Conservation (phyloP, 2,888 invertebrate genomes). For the Coleophora deauratella region DNA sequence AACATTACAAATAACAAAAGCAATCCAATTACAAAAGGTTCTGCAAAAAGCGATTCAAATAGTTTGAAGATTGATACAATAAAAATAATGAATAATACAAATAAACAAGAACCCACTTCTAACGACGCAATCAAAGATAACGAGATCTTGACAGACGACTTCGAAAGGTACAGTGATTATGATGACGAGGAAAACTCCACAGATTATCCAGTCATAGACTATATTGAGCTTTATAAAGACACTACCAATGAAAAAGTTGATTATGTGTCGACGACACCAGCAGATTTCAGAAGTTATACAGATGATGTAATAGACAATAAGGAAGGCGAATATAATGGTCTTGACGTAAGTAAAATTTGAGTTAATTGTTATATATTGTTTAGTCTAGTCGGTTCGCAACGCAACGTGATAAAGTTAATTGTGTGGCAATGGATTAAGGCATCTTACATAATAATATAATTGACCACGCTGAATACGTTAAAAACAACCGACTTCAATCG, state of each 20-base stretch:
- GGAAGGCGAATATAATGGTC: slow-evolving; percentile 2
- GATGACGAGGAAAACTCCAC: slow-evolving; percentile 38
- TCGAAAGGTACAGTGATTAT: slow-evolving; percentile 13
- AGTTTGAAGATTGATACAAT: neutral
- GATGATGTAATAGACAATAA: slow-evolving; percentile 5
- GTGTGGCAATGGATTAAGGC: too few species aligned
- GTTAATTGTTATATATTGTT: too few species aligned
- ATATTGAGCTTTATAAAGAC: slow-evolving; percentile 54
- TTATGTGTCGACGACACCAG: slow-evolving; percentile 24
- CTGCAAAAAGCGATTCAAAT: too few species aligned
- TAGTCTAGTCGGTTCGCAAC: too few species aligned
- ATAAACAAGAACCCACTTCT: neutral
- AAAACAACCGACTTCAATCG: too few species aligned
- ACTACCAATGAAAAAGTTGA: slow-evolving; percentile 45
- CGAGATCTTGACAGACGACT: slow-evolving; percentile 19
- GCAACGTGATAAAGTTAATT: too few species aligned
- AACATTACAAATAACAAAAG: too few species aligned
- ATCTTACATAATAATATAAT: too few species aligned
- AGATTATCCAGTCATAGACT: slow-evolving; percentile 53
- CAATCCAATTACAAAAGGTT: too few species aligned
- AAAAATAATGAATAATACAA: neutral
- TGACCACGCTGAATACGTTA: too few species aligned
- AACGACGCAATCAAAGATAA: slow-evolving; percentile 19
- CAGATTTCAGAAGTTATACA: slow-evolving; percentile 11
- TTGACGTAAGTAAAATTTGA: slow-evolving; percentile 6